A percentile compares a stretch with the other conserved stretches of the same genome.
Conservation (phyloP, 2,888 invertebrate genomes). For the Venusia cambrica region DNA sequence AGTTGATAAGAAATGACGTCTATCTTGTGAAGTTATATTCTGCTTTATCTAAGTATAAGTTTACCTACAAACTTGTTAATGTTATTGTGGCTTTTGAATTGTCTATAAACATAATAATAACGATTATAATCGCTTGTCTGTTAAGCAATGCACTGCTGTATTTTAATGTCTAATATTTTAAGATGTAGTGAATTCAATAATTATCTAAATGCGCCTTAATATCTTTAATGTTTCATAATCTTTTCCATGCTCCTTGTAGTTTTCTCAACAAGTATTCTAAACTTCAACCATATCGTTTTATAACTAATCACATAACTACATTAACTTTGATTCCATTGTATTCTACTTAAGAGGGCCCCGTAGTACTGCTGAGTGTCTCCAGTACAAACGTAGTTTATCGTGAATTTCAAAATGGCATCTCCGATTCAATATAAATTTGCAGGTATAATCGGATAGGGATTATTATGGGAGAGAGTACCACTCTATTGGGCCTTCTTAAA, state of each 20-base stretch:
- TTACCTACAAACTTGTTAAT: constrained; percentile 26
- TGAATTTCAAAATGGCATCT: no score
- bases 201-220: constrained; percentile 64
- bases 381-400: no score
- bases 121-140: constrained; percentile 50
- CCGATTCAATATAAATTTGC: no score
- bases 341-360: no score
- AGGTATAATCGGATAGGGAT: no score
- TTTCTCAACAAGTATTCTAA: constrained; percentile 29
- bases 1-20: constrained; percentile 20
- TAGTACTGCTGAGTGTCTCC: no score
- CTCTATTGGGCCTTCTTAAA: no score
- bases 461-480: no score
- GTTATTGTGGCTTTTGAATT: constrained; percentile 34
- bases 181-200: constrained; percentile 54
- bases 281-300: constrained; percentile 9
- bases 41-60: constrained; percentile 27
- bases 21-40: constrained; percentile 18
- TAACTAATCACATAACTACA: constrained; percentile 5
- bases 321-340: no score
- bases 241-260: constrained; percentile 47
- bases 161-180: constrained; percentile 50
- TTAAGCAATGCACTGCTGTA: constrained; percentile 62
- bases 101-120: constrained; percentile 31
- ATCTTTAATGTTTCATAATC: constrained; percentile 49